These are phyloP conservation scores for Disparrhopalites patrizii DNA, from an alignment of 2,888 invertebrate genomes.

Conservation along the genomic window DNA sequence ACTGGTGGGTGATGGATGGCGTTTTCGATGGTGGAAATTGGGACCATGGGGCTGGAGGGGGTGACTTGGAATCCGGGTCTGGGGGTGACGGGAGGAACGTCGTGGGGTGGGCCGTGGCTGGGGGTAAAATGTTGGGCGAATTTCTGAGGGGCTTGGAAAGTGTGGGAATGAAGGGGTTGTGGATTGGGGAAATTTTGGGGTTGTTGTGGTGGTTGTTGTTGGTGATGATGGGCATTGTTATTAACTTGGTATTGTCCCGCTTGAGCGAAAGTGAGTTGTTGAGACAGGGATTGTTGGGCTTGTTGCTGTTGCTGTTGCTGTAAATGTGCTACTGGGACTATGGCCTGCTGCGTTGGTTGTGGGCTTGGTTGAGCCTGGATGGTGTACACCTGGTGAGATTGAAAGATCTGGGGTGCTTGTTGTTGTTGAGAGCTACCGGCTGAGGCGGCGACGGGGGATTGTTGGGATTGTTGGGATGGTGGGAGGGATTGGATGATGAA, in stretches of 20 bases:
- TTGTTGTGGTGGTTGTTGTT: slow-evolving; percentile 26
- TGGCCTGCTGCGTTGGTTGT: neutral
- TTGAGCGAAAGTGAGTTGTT: neutral
- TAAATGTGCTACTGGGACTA: slow-evolving; percentile 2
- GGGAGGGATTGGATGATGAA: neutral
- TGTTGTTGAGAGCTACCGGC: neutral
- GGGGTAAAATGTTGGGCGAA: slow-evolving; percentile 35
- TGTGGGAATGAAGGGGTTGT: slow-evolving; percentile 13
- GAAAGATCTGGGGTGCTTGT: slow-evolving; percentile 7
- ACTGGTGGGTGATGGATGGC: slow-evolving; percentile 43
- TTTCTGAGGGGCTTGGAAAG: slow-evolving; percentile 37
- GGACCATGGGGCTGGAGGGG: slow-evolving; percentile 42
- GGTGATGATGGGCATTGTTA: neutral
- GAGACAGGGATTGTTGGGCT: neutral
- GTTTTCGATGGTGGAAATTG: slow-evolving; percentile 46
- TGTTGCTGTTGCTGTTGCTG: slow-evolving; percentile 24
- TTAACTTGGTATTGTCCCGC: neutral
- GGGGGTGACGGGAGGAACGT: slow-evolving; percentile 20
- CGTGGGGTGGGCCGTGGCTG: slow-evolving; percentile 17
- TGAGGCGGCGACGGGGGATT: neutral
- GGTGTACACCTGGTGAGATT: slow-evolving; percentile 4
- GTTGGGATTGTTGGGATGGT: neutral
- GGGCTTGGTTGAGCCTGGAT: neutral
- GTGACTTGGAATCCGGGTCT: slow-evolving; percentile 37
- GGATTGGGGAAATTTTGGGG: neutral